Conservation (phyloP, 1,140 invertebrate genomes). For the Drosophila pseudoananassae region DNA sequence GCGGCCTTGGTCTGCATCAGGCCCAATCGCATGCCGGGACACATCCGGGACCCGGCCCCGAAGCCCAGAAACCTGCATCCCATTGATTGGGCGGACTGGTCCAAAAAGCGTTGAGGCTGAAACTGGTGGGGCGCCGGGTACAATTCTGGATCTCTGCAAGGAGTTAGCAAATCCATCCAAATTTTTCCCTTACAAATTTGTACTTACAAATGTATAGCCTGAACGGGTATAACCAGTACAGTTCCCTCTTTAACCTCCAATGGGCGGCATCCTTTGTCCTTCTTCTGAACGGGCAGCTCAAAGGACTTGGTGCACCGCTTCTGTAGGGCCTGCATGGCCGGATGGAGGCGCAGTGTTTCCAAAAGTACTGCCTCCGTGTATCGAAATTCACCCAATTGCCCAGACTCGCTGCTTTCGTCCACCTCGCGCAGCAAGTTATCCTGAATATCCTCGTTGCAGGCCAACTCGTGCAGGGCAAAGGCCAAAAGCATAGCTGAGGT, state of each 20-base stretch:
- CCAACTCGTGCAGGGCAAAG: slow-evolving; percentile 81
- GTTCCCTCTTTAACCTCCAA: slow-evolving; percentile 11
- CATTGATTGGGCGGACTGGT: slow-evolving; percentile 82
- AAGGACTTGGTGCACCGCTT: slow-evolving; percentile 65
- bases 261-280: neutral
- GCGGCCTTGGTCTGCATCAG: slow-evolving; percentile 85
- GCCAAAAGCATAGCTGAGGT: slow-evolving; percentile 66
- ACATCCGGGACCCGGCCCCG: slow-evolving; percentile 89
- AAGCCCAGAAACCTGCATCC: slow-evolving; percentile 88
- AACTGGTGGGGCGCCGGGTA: slow-evolving; percentile 86
- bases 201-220: slow-evolving; percentile 65
- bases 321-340: slow-evolving; percentile 60
- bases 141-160: slow-evolving; percentile 85
- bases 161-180: neutral
- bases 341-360: slow-evolving; percentile 67
- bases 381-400: slow-evolving; percentile 83
- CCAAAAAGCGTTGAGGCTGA: slow-evolving; percentile 87
- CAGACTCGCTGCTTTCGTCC: slow-evolving; percentile 76
- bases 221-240: slow-evolving; percentile 58
- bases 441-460: slow-evolving; percentile 85
- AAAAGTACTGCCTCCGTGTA: slow-evolving; percentile 84
- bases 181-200: neutral
- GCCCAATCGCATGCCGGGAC: slow-evolving; percentile 87
- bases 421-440: slow-evolving; percentile 85
- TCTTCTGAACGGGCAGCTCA: slow-evolving; percentile 36